phyloP scores from a whole-genome alignment of 2,113 vertebrate species.

The Rhynchopsitta pachyrhyncha region DNA sequence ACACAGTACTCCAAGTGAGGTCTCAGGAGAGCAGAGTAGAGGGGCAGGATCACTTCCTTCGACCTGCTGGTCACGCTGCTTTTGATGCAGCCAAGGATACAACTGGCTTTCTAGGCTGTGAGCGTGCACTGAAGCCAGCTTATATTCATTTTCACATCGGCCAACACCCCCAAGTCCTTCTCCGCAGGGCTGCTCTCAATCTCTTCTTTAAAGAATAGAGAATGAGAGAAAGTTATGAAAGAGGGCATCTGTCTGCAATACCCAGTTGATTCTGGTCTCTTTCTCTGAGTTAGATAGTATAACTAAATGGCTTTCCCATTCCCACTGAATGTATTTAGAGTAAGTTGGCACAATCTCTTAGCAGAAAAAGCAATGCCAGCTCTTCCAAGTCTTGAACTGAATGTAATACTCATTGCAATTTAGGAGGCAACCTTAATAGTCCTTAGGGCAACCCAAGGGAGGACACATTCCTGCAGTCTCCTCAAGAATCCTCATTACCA shows the following conservation, averaged over 20 bases:
- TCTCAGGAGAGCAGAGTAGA: too few species aligned
- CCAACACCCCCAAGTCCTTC: too few species aligned
- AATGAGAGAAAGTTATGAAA: neutral
- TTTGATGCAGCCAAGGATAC: too few species aligned
- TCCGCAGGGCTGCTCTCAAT: too few species aligned
- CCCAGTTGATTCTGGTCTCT: neutral
- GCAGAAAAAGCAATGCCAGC: accelerated
- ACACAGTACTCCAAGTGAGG: too few species aligned
- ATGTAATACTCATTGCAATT: neutral
- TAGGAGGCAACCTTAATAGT: neutral
- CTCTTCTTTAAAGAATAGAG: too few species aligned
- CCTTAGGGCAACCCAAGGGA: neutral
- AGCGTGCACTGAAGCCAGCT: too few species aligned
- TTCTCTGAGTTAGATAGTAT: neutral
- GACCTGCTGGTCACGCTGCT: too few species aligned
- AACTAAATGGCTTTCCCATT: neutral
- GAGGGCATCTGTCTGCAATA: neutral
- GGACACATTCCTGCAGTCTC: neutral
- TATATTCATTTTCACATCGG: too few species aligned
- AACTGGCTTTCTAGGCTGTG: too few species aligned
- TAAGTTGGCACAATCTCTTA: neutral
- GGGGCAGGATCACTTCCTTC: too few species aligned
- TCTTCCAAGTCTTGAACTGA: neutral
- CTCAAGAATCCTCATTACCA: accelerated
- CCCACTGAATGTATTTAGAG: neutral